phyloP scores from a whole-genome alignment of 2,888 invertebrate species.

The Lasius fuliginosus region DNA sequence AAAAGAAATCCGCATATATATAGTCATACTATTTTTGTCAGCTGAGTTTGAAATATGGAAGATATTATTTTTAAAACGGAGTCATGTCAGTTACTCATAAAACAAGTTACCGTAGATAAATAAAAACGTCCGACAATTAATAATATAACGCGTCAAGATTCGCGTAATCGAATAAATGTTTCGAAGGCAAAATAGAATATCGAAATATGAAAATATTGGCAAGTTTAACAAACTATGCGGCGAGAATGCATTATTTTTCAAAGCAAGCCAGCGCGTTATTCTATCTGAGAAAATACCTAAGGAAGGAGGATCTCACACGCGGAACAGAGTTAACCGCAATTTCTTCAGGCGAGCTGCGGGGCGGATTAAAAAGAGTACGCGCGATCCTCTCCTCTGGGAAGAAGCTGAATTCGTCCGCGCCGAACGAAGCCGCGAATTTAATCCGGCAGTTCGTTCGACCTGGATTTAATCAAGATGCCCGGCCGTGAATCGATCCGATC shows the following conservation, averaged over 20 bases:
- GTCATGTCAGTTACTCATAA: neutral
- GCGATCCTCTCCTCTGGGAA: constrained; percentile 41
- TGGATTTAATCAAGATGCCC: constrained; percentile 56
- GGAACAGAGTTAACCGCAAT: constrained; percentile 56
- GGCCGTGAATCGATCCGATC: constrained; percentile 22
- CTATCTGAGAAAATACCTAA: constrained; percentile 22
- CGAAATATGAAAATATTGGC: constrained; percentile 12
- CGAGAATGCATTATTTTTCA: constrained; percentile 22
- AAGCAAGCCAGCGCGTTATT: constrained; percentile 20
- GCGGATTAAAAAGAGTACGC: constrained; percentile 60
- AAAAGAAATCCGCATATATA: neutral
- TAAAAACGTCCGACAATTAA: neutral
- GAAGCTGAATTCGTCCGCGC: neutral
- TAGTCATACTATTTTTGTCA: neutral
- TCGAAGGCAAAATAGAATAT: neutral
- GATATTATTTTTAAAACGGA: neutral
- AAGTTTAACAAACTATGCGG: constrained; percentile 2
- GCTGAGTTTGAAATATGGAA: neutral
- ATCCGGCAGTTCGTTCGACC: constrained; percentile 51
- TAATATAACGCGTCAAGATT: neutral
- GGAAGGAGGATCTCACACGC: constrained; percentile 4
- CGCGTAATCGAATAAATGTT: constrained; percentile 22
- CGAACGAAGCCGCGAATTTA: constrained; percentile 48
- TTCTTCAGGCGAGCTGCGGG: constrained; percentile 55
- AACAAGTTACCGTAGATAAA: constrained; percentile 8